phyloP scores from a whole-genome alignment of 2,797 vertebrate species.

The Gymnocypris eckloni region DNA sequence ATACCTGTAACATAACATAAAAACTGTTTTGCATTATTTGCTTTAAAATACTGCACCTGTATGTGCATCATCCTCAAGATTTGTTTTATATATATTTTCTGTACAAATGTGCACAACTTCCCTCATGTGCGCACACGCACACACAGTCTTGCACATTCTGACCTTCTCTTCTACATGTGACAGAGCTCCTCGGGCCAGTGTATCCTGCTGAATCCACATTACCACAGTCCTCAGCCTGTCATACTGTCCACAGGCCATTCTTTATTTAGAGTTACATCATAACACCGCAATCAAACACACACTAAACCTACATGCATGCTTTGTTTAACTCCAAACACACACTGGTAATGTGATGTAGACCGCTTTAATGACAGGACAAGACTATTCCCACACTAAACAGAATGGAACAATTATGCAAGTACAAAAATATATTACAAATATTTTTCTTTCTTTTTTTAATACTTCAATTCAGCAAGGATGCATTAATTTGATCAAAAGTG shows the following conservation, averaged over 20 bases:
- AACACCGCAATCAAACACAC: constrained; percentile 39
- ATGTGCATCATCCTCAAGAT: not conserved
- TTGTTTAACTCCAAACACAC: constrained; percentile 21
- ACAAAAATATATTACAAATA: not conserved
- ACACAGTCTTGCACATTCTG: constrained; percentile 43
- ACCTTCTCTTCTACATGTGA: constrained; percentile 55
- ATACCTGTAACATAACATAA: not conserved
- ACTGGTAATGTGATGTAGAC: constrained; percentile 24
- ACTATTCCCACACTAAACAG: not conserved
- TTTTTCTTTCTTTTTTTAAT: not conserved
- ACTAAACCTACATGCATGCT: constrained; percentile 26
- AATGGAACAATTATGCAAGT: constrained; percentile 8
- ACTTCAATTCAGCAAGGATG: not conserved
- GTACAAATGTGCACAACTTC: not conserved
- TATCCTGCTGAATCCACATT: constrained; percentile 44
- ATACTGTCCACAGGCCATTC: constrained; percentile 47
- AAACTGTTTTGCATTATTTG: not conserved
- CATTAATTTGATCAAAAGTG: not conserved
- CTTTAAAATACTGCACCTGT: not conserved
- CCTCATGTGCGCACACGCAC: not conserved
- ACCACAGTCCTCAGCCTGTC: constrained; percentile 37
- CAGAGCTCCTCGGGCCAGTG: constrained; percentile 40
- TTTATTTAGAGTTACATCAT: constrained; percentile 54
- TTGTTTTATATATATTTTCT: constrained; percentile 1
- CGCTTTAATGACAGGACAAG: constrained; percentile 8